phyloP scores from a whole-genome alignment of 2,113 vertebrate genomes.

The Vanacampus margaritifer region DNA sequence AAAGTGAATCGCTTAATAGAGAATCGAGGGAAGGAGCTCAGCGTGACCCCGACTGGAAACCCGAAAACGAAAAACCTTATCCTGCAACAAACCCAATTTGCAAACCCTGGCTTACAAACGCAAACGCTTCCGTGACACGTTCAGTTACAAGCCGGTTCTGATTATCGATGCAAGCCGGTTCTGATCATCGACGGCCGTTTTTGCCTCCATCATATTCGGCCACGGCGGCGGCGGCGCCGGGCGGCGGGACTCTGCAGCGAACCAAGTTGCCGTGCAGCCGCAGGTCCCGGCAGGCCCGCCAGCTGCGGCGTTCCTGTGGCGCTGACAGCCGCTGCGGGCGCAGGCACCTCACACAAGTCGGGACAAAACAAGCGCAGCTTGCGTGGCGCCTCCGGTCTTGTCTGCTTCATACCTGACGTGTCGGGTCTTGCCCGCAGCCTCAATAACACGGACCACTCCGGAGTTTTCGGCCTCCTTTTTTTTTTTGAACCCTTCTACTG shows the following conservation, averaged over 20 bases:
- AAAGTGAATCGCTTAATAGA: too few relatives aligned
- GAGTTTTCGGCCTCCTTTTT: background rate
- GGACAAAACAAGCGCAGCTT: slow-evolving; percentile 81
- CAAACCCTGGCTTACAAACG: too few relatives aligned
- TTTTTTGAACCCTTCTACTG: slow-evolving; percentile 60
- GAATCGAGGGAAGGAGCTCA: too few relatives aligned
- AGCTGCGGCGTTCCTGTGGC: slow-evolving; percentile 82
- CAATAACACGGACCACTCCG: background rate
- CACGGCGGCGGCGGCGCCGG: background rate
- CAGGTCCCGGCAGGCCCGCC: slow-evolving; percentile 84
- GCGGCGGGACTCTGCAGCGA: too few relatives aligned
- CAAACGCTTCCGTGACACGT: too few relatives aligned
- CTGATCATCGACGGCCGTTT: too few relatives aligned
- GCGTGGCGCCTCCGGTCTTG: slow-evolving; percentile 98
- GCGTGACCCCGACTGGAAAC: too few relatives aligned
- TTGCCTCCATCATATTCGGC: background rate
- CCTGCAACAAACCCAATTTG: too few relatives aligned
- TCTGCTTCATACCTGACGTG: slow-evolving; percentile 93
- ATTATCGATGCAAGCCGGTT: too few relatives aligned
- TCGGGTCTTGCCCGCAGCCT: slow-evolving; percentile 83
- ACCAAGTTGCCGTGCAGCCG: slow-evolving; percentile 44
- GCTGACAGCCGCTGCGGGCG: slow-evolving; percentile 90
- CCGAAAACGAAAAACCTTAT: too few relatives aligned
- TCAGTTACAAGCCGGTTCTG: too few relatives aligned
- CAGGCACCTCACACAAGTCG: slow-evolving; percentile 85